Conservation (phyloP, 2,113 vertebrate genomes). For the western clawed frog (Xenopus tropicalis) region DNA sequence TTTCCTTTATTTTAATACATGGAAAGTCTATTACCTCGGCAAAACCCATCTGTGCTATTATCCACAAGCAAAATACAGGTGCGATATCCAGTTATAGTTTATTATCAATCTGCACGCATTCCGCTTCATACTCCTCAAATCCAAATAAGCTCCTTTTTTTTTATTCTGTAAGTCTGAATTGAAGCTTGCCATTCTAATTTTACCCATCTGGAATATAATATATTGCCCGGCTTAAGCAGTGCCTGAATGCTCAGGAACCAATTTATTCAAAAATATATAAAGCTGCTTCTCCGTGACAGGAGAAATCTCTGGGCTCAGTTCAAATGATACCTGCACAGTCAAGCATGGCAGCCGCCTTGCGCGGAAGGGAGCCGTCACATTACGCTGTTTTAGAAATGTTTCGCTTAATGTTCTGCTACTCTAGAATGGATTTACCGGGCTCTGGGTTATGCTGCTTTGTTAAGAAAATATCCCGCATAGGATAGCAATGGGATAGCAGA, state of each 20-base stretch:
- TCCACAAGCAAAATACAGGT: no score
- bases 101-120: background rate
- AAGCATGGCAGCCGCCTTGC: background rate
- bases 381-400: background rate
- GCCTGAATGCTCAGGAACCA: background rate
- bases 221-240: background rate
- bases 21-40: no score
- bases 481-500: no score
- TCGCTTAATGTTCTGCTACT: background rate
- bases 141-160: background rate
- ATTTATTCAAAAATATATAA: background rate
- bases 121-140: background rate
- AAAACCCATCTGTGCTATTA: no score
- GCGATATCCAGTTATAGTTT: no score
- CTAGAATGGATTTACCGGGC: background rate
- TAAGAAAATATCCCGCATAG: no score
- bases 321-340: background rate
- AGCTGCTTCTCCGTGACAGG: background rate
- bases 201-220: slow-evolving; percentile 1
- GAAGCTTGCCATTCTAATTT: background rate
- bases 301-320: background rate
- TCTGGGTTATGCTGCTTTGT: background rate
- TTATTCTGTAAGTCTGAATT: background rate
- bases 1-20: background rate
- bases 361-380: background rate